Percentiles rank a stretch among this genome's conserved stretches.
phyloP scores from a whole-genome alignment of 2,888 invertebrate species.

The Heteropelma amictum region DNA sequence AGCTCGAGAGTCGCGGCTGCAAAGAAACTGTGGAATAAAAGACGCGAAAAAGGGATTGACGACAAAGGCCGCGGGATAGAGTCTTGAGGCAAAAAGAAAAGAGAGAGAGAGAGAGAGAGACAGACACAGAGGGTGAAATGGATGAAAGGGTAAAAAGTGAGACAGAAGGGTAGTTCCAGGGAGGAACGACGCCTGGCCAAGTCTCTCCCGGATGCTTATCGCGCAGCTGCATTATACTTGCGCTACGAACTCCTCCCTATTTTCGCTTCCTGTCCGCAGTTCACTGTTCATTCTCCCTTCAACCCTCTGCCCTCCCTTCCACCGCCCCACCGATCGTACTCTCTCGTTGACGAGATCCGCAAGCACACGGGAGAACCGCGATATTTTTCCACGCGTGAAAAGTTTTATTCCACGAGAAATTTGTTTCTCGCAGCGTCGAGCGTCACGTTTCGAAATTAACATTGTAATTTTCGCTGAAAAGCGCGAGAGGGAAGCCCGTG shows the following conservation, averaged over 20 bases:
- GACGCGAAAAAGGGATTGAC: slow-evolving; percentile 40
- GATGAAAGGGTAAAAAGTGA: slow-evolving; percentile 39
- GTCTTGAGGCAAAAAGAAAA: slow-evolving; percentile 12
- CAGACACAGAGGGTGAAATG: slow-evolving; percentile 21
- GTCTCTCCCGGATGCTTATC: slow-evolving; percentile 53
- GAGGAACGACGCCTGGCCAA: slow-evolving; percentile 50
- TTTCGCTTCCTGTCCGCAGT: slow-evolving; percentile 49
- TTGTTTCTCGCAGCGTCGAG: background rate
- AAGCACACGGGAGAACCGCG: background rate
- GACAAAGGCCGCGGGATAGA: slow-evolving; percentile 30
- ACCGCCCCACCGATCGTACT: slow-evolving; percentile 1
- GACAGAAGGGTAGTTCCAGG: slow-evolving; percentile 48
- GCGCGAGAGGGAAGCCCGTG: background rate
- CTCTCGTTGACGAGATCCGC: slow-evolving; percentile 32
- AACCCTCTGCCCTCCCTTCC: background rate
- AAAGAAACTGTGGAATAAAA: slow-evolving; percentile 40
- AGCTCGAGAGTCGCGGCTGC: slow-evolving; percentile 30
- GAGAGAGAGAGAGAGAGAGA: slow-evolving; percentile 24
- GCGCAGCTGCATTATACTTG: slow-evolving; percentile 55
- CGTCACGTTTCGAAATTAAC: background rate
- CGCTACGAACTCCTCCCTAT: slow-evolving; percentile 43
- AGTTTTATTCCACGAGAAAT: background rate
- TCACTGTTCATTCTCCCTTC: slow-evolving; percentile 35
- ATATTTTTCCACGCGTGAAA: background rate
- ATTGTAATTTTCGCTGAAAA: background rate